phyloP scores from a whole-genome alignment of 1,140 invertebrate genomes.

The Heliconius nattereri region DNA sequence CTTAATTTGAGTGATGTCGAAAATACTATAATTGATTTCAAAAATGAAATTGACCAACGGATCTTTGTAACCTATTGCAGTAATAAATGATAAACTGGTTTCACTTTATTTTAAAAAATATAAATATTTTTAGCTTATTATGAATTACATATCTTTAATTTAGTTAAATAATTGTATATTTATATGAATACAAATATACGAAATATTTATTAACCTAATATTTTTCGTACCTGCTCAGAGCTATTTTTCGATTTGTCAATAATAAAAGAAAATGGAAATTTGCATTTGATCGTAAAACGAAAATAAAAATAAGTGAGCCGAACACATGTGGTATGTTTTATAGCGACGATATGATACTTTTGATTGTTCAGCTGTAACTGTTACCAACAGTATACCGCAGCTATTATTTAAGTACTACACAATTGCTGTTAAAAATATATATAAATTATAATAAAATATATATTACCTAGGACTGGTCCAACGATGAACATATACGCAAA shows the following conservation, averaged over 20 bases:
- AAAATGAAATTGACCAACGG: not conserved
- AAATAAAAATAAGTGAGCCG: constrained; percentile 62
- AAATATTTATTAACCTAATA: not conserved
- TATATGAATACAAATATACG: not conserved
- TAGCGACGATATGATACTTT: constrained; percentile 44
- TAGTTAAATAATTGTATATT: not conserved
- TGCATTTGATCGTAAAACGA: constrained; percentile 60
- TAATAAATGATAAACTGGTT: constrained; percentile 6
- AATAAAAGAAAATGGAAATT: constrained; percentile 51
- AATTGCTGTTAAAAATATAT: not conserved
- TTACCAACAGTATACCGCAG: not conserved
- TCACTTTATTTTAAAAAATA: not conserved
- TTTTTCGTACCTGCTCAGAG: not conserved
- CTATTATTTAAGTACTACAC: not conserved
- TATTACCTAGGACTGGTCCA: constrained; percentile 79
- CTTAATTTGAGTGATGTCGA: not conserved
- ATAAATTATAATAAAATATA: constrained; percentile 18
- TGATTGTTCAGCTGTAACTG: constrained; percentile 14
- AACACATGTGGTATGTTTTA: constrained; percentile 57
- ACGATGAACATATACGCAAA: constrained; percentile 79
- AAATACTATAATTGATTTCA: constrained; percentile 6
- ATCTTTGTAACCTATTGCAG: not conserved
- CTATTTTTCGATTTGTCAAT: constrained; percentile 34
- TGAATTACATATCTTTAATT: not conserved
- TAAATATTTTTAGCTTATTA: not conserved